Conservation (phyloP, 2,113 vertebrate species). For the Muscicapa adusta region DNA sequence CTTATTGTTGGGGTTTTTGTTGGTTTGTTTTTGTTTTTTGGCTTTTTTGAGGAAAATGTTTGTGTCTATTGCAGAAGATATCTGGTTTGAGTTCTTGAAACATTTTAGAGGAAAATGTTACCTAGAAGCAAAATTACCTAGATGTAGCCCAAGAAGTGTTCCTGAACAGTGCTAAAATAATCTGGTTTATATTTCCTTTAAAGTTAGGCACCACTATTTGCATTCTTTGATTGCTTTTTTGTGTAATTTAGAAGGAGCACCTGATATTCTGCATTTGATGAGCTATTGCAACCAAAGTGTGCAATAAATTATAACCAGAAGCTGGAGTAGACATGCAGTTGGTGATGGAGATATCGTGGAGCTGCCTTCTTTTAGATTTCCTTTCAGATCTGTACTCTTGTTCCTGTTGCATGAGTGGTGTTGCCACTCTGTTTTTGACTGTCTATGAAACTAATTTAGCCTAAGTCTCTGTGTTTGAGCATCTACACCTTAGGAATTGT, state of each 20-base stretch:
- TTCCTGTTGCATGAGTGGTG: not conserved
- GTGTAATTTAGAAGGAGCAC: not conserved
- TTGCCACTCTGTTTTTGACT: not conserved
- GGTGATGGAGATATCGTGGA: not conserved
- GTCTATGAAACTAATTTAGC: not conserved
- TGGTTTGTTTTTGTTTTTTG: not conserved
- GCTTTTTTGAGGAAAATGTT: not conserved
- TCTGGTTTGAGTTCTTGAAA: slow-evolving; percentile 29
- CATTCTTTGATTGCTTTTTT: rapidly evolving
- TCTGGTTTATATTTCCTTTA: not conserved
- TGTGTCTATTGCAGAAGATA: slow-evolving; percentile 12
- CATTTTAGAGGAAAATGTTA: not conserved
- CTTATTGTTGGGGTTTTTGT: not conserved
- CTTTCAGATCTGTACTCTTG: not conserved
- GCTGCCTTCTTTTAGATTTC: not conserved
- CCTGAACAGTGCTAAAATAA: not conserved
- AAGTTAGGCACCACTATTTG: not conserved
- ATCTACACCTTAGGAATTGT: not conserved
- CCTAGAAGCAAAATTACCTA: not conserved
- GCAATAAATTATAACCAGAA: not conserved
- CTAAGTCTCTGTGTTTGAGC: not conserved
- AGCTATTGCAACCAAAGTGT: not conserved
- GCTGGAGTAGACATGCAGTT: not conserved
- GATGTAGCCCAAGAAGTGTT: not conserved
- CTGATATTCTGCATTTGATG: not conserved